These are phyloP conservation scores for Nasonia oneida DNA, from an alignment of 2,888 invertebrate species.

Conservation along the genomic window DNA sequence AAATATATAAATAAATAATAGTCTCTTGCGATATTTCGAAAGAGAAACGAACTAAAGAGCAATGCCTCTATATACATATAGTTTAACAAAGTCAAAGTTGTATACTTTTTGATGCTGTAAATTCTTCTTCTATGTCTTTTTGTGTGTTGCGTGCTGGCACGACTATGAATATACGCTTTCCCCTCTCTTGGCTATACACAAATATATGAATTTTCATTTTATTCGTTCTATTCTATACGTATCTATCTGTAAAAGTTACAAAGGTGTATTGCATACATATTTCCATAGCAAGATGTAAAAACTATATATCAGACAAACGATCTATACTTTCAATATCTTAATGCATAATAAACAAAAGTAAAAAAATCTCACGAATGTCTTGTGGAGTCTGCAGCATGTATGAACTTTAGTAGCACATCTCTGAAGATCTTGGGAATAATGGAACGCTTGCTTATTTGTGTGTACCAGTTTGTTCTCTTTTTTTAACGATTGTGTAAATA, in stretches of 20 bases:
- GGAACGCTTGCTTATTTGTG: constrained; percentile 62
- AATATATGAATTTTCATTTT: constrained; percentile 20
- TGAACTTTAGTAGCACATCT: constrained; percentile 46
- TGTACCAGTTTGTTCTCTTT: constrained; percentile 55
- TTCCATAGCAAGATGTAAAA: constrained; percentile 50
- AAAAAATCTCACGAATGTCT: constrained; percentile 38
- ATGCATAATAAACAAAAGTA: not conserved
- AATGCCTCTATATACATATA: constrained; percentile 24
- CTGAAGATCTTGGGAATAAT: constrained; percentile 54
- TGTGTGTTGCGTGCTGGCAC: constrained; percentile 61
- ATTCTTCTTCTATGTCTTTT: constrained; percentile 47
- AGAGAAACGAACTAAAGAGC: constrained; percentile 9
- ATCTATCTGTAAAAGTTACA: constrained; percentile 23
- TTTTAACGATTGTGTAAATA: constrained; percentile 58
- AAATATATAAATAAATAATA: constrained; percentile 39
- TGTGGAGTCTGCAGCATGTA: constrained; percentile 60
- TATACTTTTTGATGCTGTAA: constrained; percentile 50
- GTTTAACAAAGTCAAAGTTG: constrained; percentile 38
- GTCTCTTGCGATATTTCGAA: constrained; percentile 23
- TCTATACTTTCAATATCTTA: constrained; percentile 30
- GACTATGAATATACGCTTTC: constrained; percentile 49
- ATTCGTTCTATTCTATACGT: constrained; percentile 44
- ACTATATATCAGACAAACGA: constrained; percentile 29
- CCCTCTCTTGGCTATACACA: constrained; percentile 56
- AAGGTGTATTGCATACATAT: constrained; percentile 41